Percentiles rank a stretch among this genome's conserved stretches.
These are phyloP conservation scores for Bombylius major DNA, from an alignment of 2,888 invertebrate species.

Conservation along the genomic window DNA sequence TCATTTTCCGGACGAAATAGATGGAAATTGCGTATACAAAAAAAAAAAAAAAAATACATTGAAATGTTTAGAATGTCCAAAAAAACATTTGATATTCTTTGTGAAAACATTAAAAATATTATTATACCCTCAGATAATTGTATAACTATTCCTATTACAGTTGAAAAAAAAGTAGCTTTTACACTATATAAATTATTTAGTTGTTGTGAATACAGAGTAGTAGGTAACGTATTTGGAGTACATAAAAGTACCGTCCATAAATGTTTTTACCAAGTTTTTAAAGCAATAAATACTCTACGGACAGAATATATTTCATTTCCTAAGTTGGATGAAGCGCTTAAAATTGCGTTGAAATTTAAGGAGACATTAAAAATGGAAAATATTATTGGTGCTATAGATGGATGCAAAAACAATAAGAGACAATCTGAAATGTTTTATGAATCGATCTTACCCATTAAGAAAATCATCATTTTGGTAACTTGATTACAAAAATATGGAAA, in stretches of 20 bases:
- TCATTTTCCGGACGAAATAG: no score
- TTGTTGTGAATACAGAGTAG: not conserved
- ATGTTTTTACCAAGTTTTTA: not conserved
- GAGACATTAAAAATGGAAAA: no score
- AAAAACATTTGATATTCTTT: not conserved
- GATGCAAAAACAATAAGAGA: not conserved
- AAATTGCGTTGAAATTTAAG: not conserved
- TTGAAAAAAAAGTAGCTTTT: slow-evolving; percentile 16
- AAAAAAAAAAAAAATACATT: no score
- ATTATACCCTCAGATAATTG: not conserved
- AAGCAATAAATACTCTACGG: slow-evolving; percentile 19
- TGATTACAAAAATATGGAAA: no score
- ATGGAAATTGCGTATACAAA: no score
- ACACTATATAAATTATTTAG: slow-evolving; percentile 15
- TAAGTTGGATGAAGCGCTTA: slow-evolving; percentile 16
- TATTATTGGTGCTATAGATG: slow-evolving; percentile 3
- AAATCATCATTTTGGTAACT: no score
- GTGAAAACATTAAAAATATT: not conserved
- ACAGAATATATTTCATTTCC: slow-evolving; percentile 19
- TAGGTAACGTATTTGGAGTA: slow-evolving; percentile 15
- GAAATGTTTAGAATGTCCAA: not conserved
- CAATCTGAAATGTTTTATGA: no score
- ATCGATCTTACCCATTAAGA: no score
- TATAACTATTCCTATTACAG: slow-evolving; percentile 9
- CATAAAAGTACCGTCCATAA: slow-evolving; percentile 17